A percentile compares a stretch with the other conserved stretches of the same genome.
phyloP scores from a whole-genome alignment of 1,140 invertebrate species.

The Archegozetes longisetosus region DNA sequence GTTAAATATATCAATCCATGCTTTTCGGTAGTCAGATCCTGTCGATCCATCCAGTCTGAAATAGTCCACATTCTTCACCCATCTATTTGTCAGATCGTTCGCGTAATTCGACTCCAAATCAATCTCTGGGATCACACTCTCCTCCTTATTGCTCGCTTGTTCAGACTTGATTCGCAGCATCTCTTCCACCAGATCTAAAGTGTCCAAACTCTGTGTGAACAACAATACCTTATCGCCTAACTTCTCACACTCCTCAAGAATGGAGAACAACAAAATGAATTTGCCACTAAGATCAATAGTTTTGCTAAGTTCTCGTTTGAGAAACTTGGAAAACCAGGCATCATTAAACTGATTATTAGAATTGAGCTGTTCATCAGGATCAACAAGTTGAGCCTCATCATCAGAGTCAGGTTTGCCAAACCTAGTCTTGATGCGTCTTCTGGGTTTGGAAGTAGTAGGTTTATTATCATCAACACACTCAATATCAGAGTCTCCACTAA shows the following conservation, averaged over 20 bases:
- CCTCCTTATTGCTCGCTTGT: background rate
- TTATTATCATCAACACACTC: conserved; percentile 41
- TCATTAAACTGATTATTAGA: background rate
- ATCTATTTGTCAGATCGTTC: conserved; percentile 53
- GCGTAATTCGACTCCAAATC: conserved; percentile 32
- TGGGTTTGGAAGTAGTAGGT: background rate
- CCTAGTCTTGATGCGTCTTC: background rate
- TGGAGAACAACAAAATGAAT: conserved; percentile 82
- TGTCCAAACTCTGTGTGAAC: conserved; percentile 91
- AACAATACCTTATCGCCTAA: conserved; percentile 82
- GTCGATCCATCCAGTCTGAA: conserved; percentile 91
- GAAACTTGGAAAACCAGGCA: conserved; percentile 54
- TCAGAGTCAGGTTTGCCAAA: background rate
- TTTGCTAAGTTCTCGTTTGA: conserved; percentile 72
- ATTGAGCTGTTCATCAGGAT: background rate
- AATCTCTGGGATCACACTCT: background rate
- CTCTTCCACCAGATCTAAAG: conserved; percentile 90
- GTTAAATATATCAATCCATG: conserved; percentile 94
- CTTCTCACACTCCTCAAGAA: conserved; percentile 71
- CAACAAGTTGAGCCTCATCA: background rate
- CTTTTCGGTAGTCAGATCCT: conserved; percentile 76
- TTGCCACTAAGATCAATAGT: conserved; percentile 84
- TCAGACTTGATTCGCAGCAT: conserved; percentile 41
- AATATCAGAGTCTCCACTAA: conserved; percentile 44
- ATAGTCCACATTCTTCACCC: conserved; percentile 74